These are phyloP conservation scores for Monopterus albus DNA, from an alignment of 2,113 vertebrate species.

Conservation along the genomic window DNA sequence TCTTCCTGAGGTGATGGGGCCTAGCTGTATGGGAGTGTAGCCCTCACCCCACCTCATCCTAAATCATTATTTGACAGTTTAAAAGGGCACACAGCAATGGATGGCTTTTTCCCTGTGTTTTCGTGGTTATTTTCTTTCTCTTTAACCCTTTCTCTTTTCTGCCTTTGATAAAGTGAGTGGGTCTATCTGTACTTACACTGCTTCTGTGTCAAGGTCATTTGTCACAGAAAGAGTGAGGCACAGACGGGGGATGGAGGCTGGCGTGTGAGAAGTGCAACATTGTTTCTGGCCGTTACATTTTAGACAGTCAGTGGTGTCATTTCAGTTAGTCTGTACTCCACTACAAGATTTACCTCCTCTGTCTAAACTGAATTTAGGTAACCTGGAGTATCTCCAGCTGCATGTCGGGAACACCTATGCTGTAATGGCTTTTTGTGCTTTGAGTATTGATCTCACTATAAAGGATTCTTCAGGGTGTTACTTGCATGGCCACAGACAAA, in stretches of 20 bases:
- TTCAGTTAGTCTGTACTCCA: neutral
- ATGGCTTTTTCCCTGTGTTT: constrained; percentile 69
- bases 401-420: neutral
- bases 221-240: constrained; percentile 44
- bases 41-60: constrained; percentile 61
- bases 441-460: constrained; percentile 36
- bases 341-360: constrained; percentile 40
- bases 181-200: constrained; percentile 51
- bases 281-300: constrained; percentile 20
- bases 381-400: constrained; percentile 8
- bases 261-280: constrained; percentile 22
- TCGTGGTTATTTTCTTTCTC: constrained; percentile 73
- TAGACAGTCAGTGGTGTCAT: constrained; percentile 6
- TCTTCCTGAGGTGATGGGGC: constrained; percentile 53
- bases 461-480: neutral
- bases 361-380: constrained; percentile 28
- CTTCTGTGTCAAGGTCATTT: constrained; percentile 60
- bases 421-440: constrained; percentile 51
- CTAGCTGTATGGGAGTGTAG: constrained; percentile 54
- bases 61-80: constrained; percentile 81
- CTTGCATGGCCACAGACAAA: no score
- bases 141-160: constrained; percentile 64
- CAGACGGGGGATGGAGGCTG: neutral
- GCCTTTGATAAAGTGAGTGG: constrained; percentile 67
- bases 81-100: constrained; percentile 76